phyloP scores from a whole-genome alignment of 2,797 vertebrate species.

The Hephaestus fuliginosus region DNA sequence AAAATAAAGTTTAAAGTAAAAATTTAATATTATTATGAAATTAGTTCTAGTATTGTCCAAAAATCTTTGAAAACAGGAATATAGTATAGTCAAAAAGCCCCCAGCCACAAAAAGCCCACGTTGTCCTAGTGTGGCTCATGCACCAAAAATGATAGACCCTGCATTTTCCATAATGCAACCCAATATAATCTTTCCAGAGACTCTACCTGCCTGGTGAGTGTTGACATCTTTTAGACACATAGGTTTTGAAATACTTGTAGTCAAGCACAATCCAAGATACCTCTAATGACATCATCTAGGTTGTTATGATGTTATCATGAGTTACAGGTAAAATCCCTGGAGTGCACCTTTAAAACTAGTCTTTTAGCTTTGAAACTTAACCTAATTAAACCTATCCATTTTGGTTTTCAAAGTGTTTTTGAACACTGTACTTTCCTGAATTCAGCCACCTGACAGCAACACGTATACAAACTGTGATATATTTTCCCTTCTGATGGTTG shows the following conservation, averaged over 20 bases:
- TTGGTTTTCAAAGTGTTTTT: not conserved
- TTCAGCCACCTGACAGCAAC: not conserved
- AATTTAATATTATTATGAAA: not conserved
- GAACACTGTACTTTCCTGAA: not conserved
- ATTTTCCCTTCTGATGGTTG: constrained; percentile 4
- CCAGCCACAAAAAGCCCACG: not conserved
- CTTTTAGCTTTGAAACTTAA: not conserved
- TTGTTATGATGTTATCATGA: too few relatives aligned
- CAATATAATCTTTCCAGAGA: not conserved
- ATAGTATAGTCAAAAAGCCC: not conserved
- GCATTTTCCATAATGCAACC: not conserved
- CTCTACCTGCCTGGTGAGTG: not conserved
- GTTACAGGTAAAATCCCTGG: not conserved
- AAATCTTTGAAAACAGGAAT: not conserved
- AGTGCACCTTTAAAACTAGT: not conserved
- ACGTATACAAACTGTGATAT: not conserved
- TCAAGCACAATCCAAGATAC: not conserved
- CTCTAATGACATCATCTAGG: not conserved
- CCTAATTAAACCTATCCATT: not conserved
- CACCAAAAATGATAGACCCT: not conserved
- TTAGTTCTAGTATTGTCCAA: not conserved
- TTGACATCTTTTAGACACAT: not conserved
- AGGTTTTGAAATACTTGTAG: not conserved
- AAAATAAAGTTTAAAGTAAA: too few relatives aligned
- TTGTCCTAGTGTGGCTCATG: not conserved